These are phyloP conservation scores for Dendronephthya gigantea DNA, from an alignment of 64 coral and sea anemone genomes.

Conservation along the genomic window DNA sequence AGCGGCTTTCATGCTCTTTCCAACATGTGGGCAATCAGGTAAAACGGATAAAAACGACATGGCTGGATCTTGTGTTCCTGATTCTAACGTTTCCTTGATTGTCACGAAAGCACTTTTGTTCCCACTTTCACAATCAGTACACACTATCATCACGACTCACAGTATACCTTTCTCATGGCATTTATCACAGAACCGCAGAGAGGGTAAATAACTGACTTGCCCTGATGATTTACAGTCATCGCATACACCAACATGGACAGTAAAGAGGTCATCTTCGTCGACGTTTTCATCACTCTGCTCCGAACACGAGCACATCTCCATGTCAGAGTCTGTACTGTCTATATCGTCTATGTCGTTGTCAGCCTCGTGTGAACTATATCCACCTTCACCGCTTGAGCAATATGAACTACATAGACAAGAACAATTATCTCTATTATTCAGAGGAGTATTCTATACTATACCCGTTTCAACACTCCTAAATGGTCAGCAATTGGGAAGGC, in stretches of 20 bases:
- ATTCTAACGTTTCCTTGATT: conserved; percentile 36
- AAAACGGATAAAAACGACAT: conserved; percentile 34
- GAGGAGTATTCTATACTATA: neutral
- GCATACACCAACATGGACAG: conserved; percentile 31
- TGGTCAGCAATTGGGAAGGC: no score
- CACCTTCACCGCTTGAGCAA: conserved; percentile 2
- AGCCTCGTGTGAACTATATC: neutral
- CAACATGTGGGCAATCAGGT: conserved; percentile 57
- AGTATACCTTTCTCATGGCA: neutral
- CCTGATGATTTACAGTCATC: conserved; percentile 11
- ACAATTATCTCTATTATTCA: neutral
- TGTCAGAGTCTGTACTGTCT: neutral
- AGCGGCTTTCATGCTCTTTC: conserved; percentile 57
- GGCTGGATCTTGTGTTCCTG: conserved; percentile 29
- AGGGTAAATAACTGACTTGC: conserved; percentile 9
- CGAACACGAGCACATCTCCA: neutral
- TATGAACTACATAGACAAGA: neutral
- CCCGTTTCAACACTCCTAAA: no score
- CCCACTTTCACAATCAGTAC: conserved; percentile 43
- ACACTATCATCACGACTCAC: conserved; percentile 38
- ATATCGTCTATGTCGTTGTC: neutral
- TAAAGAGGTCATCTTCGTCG: neutral
- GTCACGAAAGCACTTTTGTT: conserved; percentile 36
- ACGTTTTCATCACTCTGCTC: neutral
- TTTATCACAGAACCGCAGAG: conserved; percentile 15